Evolutionary conservation across 2,888 invertebrate genomes (phyloP).

Genomic region (Chydorus sphaericus): DNA sequence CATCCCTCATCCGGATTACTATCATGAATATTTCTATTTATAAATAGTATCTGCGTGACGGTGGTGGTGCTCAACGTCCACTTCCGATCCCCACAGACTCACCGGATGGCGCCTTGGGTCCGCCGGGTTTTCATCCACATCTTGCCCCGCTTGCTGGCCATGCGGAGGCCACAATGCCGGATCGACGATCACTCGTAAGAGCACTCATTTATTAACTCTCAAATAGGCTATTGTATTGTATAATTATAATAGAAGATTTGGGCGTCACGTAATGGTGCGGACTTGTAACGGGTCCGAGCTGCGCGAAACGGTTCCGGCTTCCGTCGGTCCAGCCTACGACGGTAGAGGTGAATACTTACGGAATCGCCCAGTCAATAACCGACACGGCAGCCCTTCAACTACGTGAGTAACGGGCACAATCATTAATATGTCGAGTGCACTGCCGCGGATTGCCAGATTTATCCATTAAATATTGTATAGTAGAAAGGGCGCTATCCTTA

Average conservation of each 20-base stretch:
- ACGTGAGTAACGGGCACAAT: background rate
- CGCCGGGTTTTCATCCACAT: constrained; percentile 87
- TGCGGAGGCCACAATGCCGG: constrained; percentile 81
- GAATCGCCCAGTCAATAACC: background rate
- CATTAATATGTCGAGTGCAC: too few relatives aligned
- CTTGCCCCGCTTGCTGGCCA: constrained; percentile 76
- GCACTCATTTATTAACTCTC: background rate
- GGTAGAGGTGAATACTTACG: constrained; percentile 18
- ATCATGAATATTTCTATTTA: background rate
- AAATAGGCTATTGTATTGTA: constrained; percentile 27
- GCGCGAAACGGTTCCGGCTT: constrained; percentile 27
- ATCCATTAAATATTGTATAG: too few relatives aligned
- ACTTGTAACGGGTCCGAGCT: constrained; percentile 63
- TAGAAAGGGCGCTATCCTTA: too few relatives aligned
- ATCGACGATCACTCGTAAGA: constrained; percentile 50
- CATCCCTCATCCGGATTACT: too few relatives aligned
- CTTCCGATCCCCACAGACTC: constrained; percentile 94
- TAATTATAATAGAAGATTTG: constrained; percentile 29
- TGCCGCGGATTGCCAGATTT: too few relatives aligned
- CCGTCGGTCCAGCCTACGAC: constrained; percentile 20
- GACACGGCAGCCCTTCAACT: background rate
- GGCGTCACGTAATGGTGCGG: constrained; percentile 50
- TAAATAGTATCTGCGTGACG: constrained; percentile 81
- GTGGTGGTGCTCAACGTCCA: constrained; percentile 94
- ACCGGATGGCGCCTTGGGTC: constrained; percentile 95